A percentile compares a stretch with the other conserved stretches of the same genome.
Conservation (phyloP, 2,797 vertebrate genomes). For the Microtus obscurus region DNA sequence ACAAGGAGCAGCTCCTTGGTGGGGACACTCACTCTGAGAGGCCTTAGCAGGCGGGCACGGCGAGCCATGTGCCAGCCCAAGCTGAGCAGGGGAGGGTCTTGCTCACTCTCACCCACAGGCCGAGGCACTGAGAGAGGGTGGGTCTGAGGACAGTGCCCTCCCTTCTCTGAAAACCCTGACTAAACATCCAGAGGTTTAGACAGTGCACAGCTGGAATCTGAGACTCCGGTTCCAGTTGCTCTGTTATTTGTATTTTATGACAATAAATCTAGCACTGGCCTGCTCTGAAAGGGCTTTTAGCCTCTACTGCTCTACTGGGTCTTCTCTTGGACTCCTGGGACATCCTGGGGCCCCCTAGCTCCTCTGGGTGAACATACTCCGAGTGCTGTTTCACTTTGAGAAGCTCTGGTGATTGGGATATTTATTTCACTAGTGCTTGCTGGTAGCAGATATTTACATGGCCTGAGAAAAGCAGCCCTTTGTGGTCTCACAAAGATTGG, state of each 20-base stretch:
- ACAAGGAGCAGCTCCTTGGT: not conserved
- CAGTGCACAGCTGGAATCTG: not conserved
- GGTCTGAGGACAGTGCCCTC: not conserved
- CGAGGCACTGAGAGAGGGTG: not conserved
- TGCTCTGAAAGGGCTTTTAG: not conserved
- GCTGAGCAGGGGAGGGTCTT: not conserved
- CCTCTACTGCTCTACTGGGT: not conserved
- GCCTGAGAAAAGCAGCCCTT: conserved; percentile 75
- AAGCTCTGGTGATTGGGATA: not conserved
- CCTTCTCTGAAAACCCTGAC: not conserved
- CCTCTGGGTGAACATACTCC: not conserved
- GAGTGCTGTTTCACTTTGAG: conserved; percentile 3
- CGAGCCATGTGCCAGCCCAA: no score
- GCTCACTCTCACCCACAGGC: rapidly evolving
- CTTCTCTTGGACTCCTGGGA: not conserved
- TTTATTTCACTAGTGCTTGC: conserved; percentile 57
- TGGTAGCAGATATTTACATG: conserved; percentile 65
- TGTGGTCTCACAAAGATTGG: not conserved
- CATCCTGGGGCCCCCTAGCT: not conserved
- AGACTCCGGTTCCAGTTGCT: no score
- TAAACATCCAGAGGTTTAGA: not conserved
- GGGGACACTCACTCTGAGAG: not conserved
- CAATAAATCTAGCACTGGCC: not conserved
- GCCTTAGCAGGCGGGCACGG: not conserved
- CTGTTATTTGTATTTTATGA: no score